Percentiles rank a stretch among this genome's conserved stretches.
These are phyloP conservation scores for Campodea augens DNA, from an alignment of 1,140 invertebrate species.

Conservation along the genomic window DNA sequence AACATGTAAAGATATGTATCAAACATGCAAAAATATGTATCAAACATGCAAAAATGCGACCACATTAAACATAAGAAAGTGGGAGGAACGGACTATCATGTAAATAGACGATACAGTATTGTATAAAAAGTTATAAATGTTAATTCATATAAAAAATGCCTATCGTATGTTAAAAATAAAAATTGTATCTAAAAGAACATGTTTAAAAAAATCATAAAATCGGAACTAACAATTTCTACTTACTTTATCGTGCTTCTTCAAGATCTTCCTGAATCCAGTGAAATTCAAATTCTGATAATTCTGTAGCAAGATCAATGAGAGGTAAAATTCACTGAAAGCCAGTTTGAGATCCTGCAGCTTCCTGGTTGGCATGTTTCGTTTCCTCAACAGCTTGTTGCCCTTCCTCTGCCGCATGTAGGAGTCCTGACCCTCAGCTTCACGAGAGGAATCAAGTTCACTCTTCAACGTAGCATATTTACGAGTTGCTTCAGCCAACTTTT, in stretches of 20 bases:
- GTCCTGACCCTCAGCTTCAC: conserved; percentile 43
- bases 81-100: no score
- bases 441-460: conserved; percentile 62
- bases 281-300: conserved; percentile 93
- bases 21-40: no score
- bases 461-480: conserved; percentile 80
- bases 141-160: no score
- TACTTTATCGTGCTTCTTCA: conserved; percentile 99
- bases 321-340: conserved; percentile 97
- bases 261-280: conserved; percentile 96
- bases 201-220: no score
- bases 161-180: no score
- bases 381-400: conserved; percentile 22
- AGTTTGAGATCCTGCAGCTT: conserved; percentile 89
- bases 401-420: conserved; percentile 24
- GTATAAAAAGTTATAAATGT: no score
- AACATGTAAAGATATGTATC: no score
- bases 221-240: no score
- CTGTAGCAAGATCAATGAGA: conserved; percentile 82
- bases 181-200: conserved; percentile 2
- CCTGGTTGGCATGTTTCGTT: conserved; percentile 37
- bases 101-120: no score
- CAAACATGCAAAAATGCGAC: no score
- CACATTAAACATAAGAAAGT: no score
- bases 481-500: conserved; percentile 93